Base-by-base conservation (phyloP, 2,888 invertebrate species). In the Caenorhabditis sp. region DNA sequence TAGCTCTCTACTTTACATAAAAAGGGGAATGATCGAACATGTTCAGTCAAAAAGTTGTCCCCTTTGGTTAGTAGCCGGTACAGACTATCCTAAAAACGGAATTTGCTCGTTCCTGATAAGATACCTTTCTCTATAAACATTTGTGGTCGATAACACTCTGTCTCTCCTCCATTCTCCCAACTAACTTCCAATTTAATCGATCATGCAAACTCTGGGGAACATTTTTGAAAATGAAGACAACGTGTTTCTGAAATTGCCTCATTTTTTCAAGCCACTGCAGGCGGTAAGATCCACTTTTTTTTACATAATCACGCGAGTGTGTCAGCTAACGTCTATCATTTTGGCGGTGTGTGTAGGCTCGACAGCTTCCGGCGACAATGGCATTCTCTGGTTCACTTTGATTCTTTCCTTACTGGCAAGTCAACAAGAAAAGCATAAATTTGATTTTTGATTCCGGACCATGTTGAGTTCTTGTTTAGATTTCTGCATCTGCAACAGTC, bases 181-280 rank as follows among this genome's bases (percentile, higher is more conserved):
- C 24, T 20, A 20, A 18, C 24, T n/a, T 8, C 40, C 40, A 13
- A 61, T 26, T 67, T 55, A 24, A 24, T 67, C 67, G 51, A 62
- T 32, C 24, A 81, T 81, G 81, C 81, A 81, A 67, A 56, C 70
- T 20, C 37, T 81, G 6, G 53, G 65, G 4, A 81, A 55, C 26
- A 32, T 78, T 20, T 81, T 83, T 15, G 83, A 83, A 24, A 67
- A 69, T 60, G 72, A 79, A 18, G 82, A 85, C 40, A 87, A 85
- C 64, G 53, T 86, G 26, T 88, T 88, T 55, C 85, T 88, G 37
- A 84, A 86, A 68, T 62, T 87, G 62, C 90, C 90, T 3, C 90
- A 90, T 68, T 81, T 89, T 32, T 90, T 90, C 86, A 90, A 90
- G 69, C 89, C 90, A 0, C 82, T 90, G 11, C 90, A 90, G 76